Base-by-base conservation (phyloP, 2,113 vertebrate species). In the Sceloporus tristichus region DNA sequence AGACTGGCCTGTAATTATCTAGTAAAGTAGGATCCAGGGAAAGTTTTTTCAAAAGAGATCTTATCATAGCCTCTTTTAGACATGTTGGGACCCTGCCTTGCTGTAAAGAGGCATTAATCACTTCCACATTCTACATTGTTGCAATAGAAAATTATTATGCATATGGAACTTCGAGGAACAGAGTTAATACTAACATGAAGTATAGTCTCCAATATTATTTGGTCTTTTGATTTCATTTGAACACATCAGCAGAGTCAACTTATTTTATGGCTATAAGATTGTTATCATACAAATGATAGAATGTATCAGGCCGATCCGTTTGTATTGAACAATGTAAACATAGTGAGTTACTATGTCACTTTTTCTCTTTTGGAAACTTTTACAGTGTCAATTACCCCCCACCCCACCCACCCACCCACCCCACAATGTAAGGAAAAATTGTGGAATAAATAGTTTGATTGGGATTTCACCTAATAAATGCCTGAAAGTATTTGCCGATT, bases 381-480 rank as follows among this genome's bases (percentile, higher is more conserved):
- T 59, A 18, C 5, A 65, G 82, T 23, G 11, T 40, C 59, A 76
- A 34, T 65, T 40, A 34, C 34, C 34, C 34, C 34, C 34, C 34
- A 1, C 34, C 34, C 34, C 34, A 34, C 1, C 34, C 34, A 34
- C 34, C 34, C 34, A 1, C 34, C 34, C 34, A 34, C 34, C 34
- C 34, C 34, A 34, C 34, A 34, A n/a, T 85, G 74, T n/a, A 40
- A n/a, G 16, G 27, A 65, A 48, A 71, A n/a, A 38, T 29, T 42
- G 8, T 77, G 25, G 74, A 85, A 65, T 25, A 42, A 34, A 48
- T 77, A 66, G 59, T 78, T 77, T 66, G 74, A 78, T 85, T 29
- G 48, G 74, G 38, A 77, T 66, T 48, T 85, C 56, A 85, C 25
- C 40, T 78, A 59, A 85, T 66, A 66, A 66, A 66, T 71, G 9